Conservation (phyloP, 2,797 vertebrate genomes). For the Hyperoplus immaculatus region DNA sequence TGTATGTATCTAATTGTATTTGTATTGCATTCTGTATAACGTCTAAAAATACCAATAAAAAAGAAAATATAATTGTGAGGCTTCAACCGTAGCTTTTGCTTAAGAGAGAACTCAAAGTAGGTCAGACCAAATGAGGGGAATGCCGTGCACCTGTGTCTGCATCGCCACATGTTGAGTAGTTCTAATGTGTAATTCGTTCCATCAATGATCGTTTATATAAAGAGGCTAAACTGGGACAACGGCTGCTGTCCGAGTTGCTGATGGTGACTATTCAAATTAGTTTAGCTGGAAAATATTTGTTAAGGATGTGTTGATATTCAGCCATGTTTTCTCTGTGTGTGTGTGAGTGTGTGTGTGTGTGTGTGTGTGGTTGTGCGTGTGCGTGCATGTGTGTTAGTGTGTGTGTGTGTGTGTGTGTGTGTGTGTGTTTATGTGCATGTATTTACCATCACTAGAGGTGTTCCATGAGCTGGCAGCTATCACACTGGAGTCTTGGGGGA, state of each 20-base stretch:
- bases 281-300: neutral
- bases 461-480: conserved; percentile 92
- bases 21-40: too few species aligned
- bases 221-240: conserved; percentile 4
- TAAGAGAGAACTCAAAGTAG: conserved; percentile 43
- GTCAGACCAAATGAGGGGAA: conserved; percentile 61
- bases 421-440: conserved; percentile 30
- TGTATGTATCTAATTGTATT: too few species aligned
- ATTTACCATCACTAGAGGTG: conserved; percentile 89
- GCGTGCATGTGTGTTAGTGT: conserved; percentile 19
- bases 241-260: conserved; percentile 22
- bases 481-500: conserved; percentile 87
- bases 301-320: neutral
- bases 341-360: conserved; percentile 33
- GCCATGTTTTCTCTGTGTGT: neutral
- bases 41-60: too few species aligned
- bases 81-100: neutral
- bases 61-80: too few species aligned
- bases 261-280: conserved; percentile 10
- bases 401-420: neutral
- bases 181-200: conserved; percentile 55
- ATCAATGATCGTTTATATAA: conserved; percentile 41
- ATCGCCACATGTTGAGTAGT: conserved; percentile 49
- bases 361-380: neutral
- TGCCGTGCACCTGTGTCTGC: conserved; percentile 49